Evolutionary conservation across 2,888 invertebrate genomes (phyloP), one percentile per base, ranked within the genome.

Genomic region (Lobophora halterata): DNA sequence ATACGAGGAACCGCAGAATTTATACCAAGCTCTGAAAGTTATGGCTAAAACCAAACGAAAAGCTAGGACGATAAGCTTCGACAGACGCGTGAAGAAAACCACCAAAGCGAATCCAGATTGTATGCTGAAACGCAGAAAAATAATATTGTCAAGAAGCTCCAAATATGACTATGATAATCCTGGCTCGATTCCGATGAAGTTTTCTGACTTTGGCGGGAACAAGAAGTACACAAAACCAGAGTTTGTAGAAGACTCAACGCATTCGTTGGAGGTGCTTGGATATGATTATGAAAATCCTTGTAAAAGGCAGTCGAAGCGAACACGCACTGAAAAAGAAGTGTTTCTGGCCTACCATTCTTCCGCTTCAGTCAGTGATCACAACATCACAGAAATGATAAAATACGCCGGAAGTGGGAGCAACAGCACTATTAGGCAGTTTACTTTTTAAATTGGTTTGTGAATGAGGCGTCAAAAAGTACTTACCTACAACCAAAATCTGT

Each of bases 11-110:
- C 79, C 79, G 0, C 51, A 59, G 19, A 79, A 64, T 17, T 51
- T 82, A 3, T 77, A 57, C 30, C 55, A 80, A 46, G 75, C 81
- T 0, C 43, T 82, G n/a, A 69, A 59, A 45, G 44, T 70, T 0
- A 72, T 81, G 38, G 79, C 75, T 0, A 54, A 52, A 7, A 75
- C 71, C 17, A 80, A 79, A 29, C 39, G 36, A 1, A 51, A 49
- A n/a, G 35, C 57, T 3, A 55, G 54, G 12, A 32, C 50, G 0
- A 46, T 56, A n/a, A 29, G 44, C 3, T 57, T 59, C n/a, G 33
- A 44, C 0, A 32, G 5, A 17, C 9, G 12, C 5, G 9, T 5
- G 2, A 41, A 31, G 5, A 13, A 5, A 19, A 12, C 2, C n/a
- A n/a, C n/a, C n/a, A n/a, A n/a, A n/a, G n/a, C n/a, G n/a, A n/a